Evolutionary conservation across 2,888 invertebrate species (phyloP), one percentile per base, ranked within the genome.

Genomic region (Aspidapion aeneum): DNA sequence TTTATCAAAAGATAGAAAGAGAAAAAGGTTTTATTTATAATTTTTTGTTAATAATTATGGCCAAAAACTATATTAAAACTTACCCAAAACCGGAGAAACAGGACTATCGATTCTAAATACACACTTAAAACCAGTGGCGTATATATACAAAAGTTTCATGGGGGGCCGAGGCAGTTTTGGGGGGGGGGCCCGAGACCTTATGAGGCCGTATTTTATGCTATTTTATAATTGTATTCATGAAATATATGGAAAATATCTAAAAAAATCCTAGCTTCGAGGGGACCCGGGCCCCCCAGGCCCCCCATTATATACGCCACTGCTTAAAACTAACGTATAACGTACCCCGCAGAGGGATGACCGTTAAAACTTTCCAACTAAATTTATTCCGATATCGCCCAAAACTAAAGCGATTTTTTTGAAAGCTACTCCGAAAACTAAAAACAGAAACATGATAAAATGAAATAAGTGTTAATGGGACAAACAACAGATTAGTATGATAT

Each of bases 91-190:
- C 75, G 78, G 48, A 20, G 58, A 50, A 12, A 21, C 56, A 21
- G 20, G 49, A 16, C 62, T 58, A 1, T 62, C 59, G 50, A 69
- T 22, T n/a, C 52, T 63, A 18, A 72, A 66, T 7, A 55, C 78
- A 20, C 82, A 71, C 50, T 77, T 79, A 18, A 84, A 73, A 1
- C 78, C 74, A 0, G 79, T 74, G 58, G 77, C 75, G 58, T 74
- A 68, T 12, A 65, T 63, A 65, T 79, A 80, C 20, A 76, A 77
- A 78, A 79, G 21, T 57, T 57, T 21, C 66, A 66, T 0, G 70
- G 17, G 1, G 74, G 73, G 5, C 71, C 71, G 61, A 70, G 72
- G 17, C 68, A 20, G 21, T 52, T 60, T 5, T 72, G 72, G 20
- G 73, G 74, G 58, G 73, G 55, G 66, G 72, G 74, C 20, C 68